These are phyloP conservation scores for Drosophila sucinea DNA, from an alignment of 1,140 invertebrate genomes.

Conservation along the genomic window DNA sequence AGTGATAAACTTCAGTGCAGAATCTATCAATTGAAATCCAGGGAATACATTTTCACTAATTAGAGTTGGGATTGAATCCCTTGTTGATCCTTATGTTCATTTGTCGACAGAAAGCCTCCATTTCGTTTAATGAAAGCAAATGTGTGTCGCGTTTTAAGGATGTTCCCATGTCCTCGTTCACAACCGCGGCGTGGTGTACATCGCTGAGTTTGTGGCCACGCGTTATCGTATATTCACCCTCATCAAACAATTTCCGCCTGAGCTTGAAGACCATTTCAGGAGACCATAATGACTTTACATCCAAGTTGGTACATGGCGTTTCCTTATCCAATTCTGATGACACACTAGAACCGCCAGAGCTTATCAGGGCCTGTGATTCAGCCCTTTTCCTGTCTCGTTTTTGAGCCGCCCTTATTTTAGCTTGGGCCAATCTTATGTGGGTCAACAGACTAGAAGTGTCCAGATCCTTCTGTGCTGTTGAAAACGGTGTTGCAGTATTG, in stretches of 20 bases:
- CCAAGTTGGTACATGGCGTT: neutral
- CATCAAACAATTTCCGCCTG: slow-evolving; percentile 1
- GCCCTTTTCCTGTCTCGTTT: neutral
- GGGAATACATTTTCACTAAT: neutral
- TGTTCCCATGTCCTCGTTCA: neutral
- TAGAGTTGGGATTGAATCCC: neutral
- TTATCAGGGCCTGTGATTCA: neutral
- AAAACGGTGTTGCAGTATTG: neutral
- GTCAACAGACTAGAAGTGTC: neutral
- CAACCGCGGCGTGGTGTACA: neutral
- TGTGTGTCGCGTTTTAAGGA: neutral
- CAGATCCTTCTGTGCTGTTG: neutral
- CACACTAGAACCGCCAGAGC: neutral
- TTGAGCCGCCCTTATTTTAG: neutral
- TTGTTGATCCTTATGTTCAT: slow-evolving; percentile 1
- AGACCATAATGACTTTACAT: neutral
- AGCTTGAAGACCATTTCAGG: neutral
- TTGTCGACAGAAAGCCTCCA: neutral
- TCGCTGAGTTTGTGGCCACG: neutral
- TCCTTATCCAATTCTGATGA: neutral
- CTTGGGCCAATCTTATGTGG: neutral
- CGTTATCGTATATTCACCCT: neutral
- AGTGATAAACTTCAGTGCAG: neutral
- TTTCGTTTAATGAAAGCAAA: neutral
- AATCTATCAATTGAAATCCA: neutral